phyloP scores from a whole-genome alignment of 2,113 vertebrate species.

The Brachyistius frenatus region DNA sequence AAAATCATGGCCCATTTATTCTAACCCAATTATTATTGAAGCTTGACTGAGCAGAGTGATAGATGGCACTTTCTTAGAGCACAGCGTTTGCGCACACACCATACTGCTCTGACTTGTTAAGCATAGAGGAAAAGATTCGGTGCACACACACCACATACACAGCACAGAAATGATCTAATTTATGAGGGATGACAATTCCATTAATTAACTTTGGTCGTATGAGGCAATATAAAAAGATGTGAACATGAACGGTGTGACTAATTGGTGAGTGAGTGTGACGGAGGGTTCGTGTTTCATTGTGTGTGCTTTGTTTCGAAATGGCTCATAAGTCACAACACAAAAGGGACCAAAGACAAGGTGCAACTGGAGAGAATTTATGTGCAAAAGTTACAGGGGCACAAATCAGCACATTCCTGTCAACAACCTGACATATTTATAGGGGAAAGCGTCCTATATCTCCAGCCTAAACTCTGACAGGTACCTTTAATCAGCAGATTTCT shows the following conservation, averaged over 20 bases:
- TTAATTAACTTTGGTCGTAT: constrained; percentile 69
- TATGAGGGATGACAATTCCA: constrained; percentile 74
- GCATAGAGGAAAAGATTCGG: constrained; percentile 39
- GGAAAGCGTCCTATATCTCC: neutral
- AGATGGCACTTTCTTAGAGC: constrained; percentile 75
- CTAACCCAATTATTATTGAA: constrained; percentile 83
- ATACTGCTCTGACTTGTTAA: constrained; percentile 46
- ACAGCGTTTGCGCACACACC: constrained; percentile 69
- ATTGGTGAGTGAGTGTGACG: constrained; percentile 53
- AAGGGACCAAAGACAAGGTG: constrained; percentile 5
- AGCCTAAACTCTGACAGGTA: constrained; percentile 7
- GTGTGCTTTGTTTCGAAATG: constrained; percentile 45
- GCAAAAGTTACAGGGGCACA: constrained; percentile 22
- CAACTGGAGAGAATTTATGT: constrained; percentile 27
- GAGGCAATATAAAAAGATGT: constrained; percentile 63
- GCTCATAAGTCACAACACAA: constrained; percentile 59
- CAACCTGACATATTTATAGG: neutral
- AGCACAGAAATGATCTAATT: constrained; percentile 73
- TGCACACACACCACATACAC: constrained; percentile 26
- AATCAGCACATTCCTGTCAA: neutral
- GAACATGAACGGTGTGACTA: constrained; percentile 63
- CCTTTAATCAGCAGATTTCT: constrained; percentile 60
- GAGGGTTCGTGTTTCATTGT: constrained; percentile 61
- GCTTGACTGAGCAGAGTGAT: constrained; percentile 78
- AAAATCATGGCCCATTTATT: constrained; percentile 84